phyloP scores from a whole-genome alignment of 2,113 vertebrate species.

The Centrocercus urophasianus region DNA sequence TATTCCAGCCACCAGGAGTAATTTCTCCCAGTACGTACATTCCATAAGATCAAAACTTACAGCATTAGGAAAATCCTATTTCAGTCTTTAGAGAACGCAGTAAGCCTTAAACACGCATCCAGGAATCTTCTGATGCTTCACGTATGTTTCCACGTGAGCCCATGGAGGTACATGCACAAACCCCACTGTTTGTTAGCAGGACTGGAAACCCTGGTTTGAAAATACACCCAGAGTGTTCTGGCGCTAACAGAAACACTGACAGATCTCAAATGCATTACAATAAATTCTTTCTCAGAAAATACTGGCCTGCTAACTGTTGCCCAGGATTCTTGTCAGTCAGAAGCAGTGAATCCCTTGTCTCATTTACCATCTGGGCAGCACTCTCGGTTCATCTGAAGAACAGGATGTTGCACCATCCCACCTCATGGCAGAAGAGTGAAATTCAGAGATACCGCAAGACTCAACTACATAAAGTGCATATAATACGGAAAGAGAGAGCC shows the following conservation, averaged over 20 bases:
- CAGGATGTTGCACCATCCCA: neutral
- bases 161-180: slow-evolving; percentile 24
- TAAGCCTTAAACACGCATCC: neutral
- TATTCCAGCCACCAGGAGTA: neutral
- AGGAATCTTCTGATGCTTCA: slow-evolving; percentile 24
- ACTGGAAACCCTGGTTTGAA: slow-evolving; percentile 41
- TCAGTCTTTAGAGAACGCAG: neutral
- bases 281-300: neutral
- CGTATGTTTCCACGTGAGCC: slow-evolving; percentile 30
- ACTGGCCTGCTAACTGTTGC: neutral
- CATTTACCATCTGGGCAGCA: neutral
- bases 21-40: neutral
- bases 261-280: neutral
- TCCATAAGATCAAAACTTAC: neutral
- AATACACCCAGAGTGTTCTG: slow-evolving; percentile 3
- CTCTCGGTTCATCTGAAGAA: neutral
- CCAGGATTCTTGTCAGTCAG: neutral
- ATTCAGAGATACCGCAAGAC: neutral
- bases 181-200: slow-evolving; percentile 46
- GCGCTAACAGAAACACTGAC: neutral
- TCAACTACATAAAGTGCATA: slow-evolving; percentile 53
- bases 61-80: neutral
- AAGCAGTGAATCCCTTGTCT: neutral
- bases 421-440: neutral
- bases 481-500: slow-evolving; percentile 63